Percentiles rank a stretch among this genome's conserved stretches.
These are phyloP conservation scores for Lethocerus indicus DNA, from an alignment of 1,140 invertebrate genomes.

Conservation along the genomic window DNA sequence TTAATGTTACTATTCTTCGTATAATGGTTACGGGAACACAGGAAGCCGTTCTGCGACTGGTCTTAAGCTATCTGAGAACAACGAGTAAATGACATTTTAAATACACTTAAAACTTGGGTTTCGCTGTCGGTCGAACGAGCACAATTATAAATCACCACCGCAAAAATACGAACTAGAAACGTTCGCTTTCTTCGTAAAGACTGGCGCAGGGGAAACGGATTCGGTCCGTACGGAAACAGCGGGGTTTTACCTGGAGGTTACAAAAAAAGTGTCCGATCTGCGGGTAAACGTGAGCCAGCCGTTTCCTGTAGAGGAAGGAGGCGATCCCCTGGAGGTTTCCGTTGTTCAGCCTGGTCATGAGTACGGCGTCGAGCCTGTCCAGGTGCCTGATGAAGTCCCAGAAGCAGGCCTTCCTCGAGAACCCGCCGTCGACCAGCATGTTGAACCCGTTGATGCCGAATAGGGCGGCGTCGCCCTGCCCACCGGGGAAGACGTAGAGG, in stretches of 20 bases:
- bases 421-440: conserved; percentile 91
- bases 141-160: too few species aligned
- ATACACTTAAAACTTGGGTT: too few species aligned
- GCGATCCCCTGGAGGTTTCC: conserved; percentile 77
- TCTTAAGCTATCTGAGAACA: too few species aligned
- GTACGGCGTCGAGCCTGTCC: conserved; percentile 82
- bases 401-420: conserved; percentile 83
- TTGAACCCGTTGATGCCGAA: conserved; percentile 97
- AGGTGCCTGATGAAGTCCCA: conserved; percentile 94
- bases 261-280: conserved; percentile 94
- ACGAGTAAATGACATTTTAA: too few species aligned
- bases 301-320: conserved; percentile 68
- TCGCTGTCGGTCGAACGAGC: too few species aligned
- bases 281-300: conserved; percentile 71
- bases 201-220: too few species aligned
- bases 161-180: too few species aligned
- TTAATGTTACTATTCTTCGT: too few species aligned
- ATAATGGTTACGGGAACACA: too few species aligned
- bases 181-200: too few species aligned
- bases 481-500: conserved; percentile 89
- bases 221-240: too few species aligned
- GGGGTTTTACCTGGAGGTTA: conserved; percentile 68
- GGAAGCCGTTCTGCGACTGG: too few species aligned
- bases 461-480: conserved; percentile 88
- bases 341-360: conserved; percentile 83